A percentile compares a stretch with the other conserved stretches of the same genome.
These are phyloP conservation scores for Zaprionus gabonicus DNA, from an alignment of 1,140 invertebrate species.

Conservation along the genomic window DNA sequence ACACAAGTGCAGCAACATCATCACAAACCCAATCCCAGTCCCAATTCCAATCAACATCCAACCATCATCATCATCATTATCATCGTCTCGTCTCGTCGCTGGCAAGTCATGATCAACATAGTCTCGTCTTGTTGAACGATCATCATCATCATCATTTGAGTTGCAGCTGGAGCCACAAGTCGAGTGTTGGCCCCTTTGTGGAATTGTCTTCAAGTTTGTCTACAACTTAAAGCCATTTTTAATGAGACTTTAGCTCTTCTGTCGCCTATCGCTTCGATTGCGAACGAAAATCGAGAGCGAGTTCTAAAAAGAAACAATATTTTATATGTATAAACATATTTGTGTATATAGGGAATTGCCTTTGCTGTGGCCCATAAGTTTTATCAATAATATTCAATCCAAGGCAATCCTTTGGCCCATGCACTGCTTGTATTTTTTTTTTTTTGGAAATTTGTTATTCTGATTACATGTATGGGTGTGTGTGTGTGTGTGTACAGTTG, in stretches of 20 bases:
- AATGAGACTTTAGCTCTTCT: slow-evolving; percentile 26
- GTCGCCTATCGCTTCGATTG: slow-evolving; percentile 10
- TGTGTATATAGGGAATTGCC: slow-evolving; percentile 24
- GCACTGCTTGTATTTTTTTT: slow-evolving; percentile 43
- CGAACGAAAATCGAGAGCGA: slow-evolving; percentile 29
- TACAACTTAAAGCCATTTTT: slow-evolving; percentile 37
- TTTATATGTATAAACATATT: slow-evolving; percentile 20
- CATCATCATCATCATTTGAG: slow-evolving; percentile 38
- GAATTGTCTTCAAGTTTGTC: slow-evolving; percentile 48
- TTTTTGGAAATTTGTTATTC: slow-evolving; percentile 47
- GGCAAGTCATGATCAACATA: slow-evolving; percentile 61
- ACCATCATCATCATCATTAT: slow-evolving; percentile 49
- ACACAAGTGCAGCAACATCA: slow-evolving; percentile 71
- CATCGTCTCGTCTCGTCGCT: slow-evolving; percentile 38
- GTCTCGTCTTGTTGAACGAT: slow-evolving; percentile 64
- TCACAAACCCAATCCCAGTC: slow-evolving; percentile 40
- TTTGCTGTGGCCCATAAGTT: slow-evolving; percentile 59
- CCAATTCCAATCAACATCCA: slow-evolving; percentile 49
- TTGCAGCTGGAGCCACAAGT: slow-evolving; percentile 21
- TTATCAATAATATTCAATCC: slow-evolving; percentile 82
- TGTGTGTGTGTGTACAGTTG: slow-evolving; percentile 24
- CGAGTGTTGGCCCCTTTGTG: slow-evolving; percentile 40
- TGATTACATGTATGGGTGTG: slow-evolving; percentile 4
- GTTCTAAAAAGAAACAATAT: slow-evolving; percentile 29
- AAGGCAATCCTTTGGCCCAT: slow-evolving; percentile 59